Evolutionary conservation across 2,888 invertebrate genomes (phyloP), one percentile per base, ranked within the genome.

Genomic region (Acholoe squamosa): DNA sequence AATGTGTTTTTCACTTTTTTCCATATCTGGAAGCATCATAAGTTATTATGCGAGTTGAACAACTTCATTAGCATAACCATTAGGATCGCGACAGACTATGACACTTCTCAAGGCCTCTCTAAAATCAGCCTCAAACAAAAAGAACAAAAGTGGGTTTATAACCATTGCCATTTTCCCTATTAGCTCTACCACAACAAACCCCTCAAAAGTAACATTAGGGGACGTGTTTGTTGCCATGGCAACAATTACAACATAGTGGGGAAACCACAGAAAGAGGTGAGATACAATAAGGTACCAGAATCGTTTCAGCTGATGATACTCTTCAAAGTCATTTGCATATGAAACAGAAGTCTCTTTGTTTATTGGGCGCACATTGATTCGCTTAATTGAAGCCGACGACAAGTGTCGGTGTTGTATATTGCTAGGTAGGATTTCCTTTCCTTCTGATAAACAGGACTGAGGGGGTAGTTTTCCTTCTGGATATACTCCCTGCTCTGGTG

Each of bases 151-250:
- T 71, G 71, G 71, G 71, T 71, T 71, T 28, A 71, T 25, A 71
- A 71, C 25, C 71, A 71, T 71, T 14, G 19, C 43, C 34, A 84
- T 0, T 19, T 84, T 84, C 84, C 84, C 84, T 22, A 84, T 34
- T 16, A 71, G 43, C 25, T 84, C 84, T 25, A 84, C 33, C 34
- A 51, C 7, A 34, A 51, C 51, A 51, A 51, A 84, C n/a, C 22
- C 43, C 22, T 51, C 84, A 28, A 84, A 84, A 22, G n/a, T 51
- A 7, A 84, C 1, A 16, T 22, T 25, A 51, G n/a, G n/a, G 16
- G 84, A 34, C 0, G 34, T 1, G 34, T 33, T 22, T 0, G n/a
- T n/a, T 34, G 43, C 43, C 22, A 43, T 84, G 19, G 51, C 19
- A 25, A 16, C n/a, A 33, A 43, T 1, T 7, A 84, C 10, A 22